Conservation (phyloP, 2,113 vertebrate genomes). For the Zootoca vivipara region DNA sequence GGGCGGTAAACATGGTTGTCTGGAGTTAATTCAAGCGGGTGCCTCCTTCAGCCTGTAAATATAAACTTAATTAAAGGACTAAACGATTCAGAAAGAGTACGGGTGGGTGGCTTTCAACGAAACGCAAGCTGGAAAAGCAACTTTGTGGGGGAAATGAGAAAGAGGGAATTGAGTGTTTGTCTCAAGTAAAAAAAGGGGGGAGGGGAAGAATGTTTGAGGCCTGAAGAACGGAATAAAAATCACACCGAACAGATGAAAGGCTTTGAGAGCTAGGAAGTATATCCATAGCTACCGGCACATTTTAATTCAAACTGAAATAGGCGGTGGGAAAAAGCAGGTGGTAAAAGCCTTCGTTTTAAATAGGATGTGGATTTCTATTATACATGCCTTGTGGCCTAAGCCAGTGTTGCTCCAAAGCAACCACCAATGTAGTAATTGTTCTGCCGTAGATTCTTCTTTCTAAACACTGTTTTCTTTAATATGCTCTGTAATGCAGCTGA, state of each 20-base stretch:
- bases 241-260: slow-evolving; percentile 8
- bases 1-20: not conserved
- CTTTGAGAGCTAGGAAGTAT: not conserved
- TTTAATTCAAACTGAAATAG: slow-evolving; percentile 24
- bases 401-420: not conserved
- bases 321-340: slow-evolving; percentile 13
- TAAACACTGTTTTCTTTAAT: not conserved
- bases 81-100: not conserved
- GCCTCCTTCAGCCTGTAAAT: not conserved
- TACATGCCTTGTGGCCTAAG: not conserved
- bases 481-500: not conserved
- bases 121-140: not conserved
- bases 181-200: not conserved
- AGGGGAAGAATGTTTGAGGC: not conserved
- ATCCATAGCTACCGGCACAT: slow-evolving; percentile 14
- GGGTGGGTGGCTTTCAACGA: not conserved
- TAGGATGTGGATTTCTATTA: not conserved
- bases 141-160: not conserved
- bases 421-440: not conserved
- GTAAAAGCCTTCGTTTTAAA: not conserved
- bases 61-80: slow-evolving; percentile 10
- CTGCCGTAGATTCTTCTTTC: not conserved
- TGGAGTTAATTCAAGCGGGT: not conserved
- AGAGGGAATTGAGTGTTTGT: not conserved
- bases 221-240: slow-evolving; percentile 8